Evolutionary conservation across 2,888 invertebrate genomes (phyloP).

Genomic region (Ypsolopha scabrella): DNA sequence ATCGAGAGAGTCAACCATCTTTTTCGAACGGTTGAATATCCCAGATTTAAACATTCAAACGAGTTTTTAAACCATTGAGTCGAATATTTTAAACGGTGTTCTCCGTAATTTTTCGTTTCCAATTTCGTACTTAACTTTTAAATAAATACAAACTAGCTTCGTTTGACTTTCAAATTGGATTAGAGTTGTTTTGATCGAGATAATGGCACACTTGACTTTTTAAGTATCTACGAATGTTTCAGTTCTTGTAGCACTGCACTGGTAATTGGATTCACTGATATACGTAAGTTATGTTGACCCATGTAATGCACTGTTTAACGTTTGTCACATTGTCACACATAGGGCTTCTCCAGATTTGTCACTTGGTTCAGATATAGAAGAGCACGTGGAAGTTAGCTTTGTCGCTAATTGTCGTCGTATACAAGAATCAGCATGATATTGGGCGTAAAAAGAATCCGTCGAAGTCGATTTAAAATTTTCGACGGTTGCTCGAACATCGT

Average conservation of each 20-base stretch:
- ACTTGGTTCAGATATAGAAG: slow-evolving; percentile 2
- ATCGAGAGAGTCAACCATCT: slow-evolving; percentile 57
- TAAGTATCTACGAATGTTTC: slow-evolving; percentile 14
- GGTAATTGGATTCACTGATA: slow-evolving; percentile 1
- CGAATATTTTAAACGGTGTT: slow-evolving; percentile 39
- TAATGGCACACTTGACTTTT: slow-evolving; percentile 46
- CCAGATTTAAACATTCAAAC: slow-evolving; percentile 62
- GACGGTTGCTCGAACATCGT: slow-evolving; percentile 59
- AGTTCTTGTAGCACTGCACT: slow-evolving; percentile 8
- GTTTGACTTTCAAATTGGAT: slow-evolving; percentile 43
- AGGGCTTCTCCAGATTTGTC: slow-evolving; percentile 7
- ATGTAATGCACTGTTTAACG: slow-evolving; percentile 24
- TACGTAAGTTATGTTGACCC: neutral
- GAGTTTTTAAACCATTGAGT: slow-evolving; percentile 29
- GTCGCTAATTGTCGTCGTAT: slow-evolving; percentile 56
- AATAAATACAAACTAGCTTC: neutral
- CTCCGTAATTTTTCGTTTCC: slow-evolving; percentile 18
- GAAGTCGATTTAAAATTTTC: slow-evolving; percentile 49
- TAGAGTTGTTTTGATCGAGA: slow-evolving; percentile 38
- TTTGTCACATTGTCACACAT: slow-evolving; percentile 34
- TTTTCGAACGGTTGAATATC: slow-evolving; percentile 50
- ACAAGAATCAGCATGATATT: slow-evolving; percentile 57
- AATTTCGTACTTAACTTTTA: slow-evolving; percentile 9
- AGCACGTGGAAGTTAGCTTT: neutral
- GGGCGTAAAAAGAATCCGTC: slow-evolving; percentile 24